Percentiles rank a stretch among this genome's conserved stretches.
Evolutionary conservation across 2,888 invertebrate species (phyloP).

Genomic region (Epinotia brunnichana): DNA sequence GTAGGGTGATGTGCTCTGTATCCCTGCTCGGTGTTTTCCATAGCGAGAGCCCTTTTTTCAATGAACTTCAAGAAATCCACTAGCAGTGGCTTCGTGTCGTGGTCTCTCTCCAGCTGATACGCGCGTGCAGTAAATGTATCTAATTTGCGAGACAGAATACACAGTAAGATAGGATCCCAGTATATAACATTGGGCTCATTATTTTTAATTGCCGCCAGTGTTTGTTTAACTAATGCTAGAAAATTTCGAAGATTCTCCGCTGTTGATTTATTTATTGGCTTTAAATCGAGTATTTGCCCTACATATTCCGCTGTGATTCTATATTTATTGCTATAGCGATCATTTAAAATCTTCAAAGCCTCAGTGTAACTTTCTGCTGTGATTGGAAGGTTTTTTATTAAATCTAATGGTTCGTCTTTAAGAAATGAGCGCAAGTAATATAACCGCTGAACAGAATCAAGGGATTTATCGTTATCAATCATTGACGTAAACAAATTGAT

Average conservation of each 20-base stretch:
- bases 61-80: conserved; percentile 34
- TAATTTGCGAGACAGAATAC: conserved; percentile 46
- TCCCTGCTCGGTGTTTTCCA: conserved; percentile 35
- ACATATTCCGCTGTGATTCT: conserved; percentile 41
- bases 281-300: conserved; percentile 33
- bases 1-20: not conserved
- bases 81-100: conserved; percentile 1
- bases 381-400: conserved; percentile 45
- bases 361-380: conserved; percentile 36
- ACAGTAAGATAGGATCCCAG: conserved; percentile 45
- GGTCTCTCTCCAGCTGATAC: conserved; percentile 42
- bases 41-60: conserved; percentile 40
- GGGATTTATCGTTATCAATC: conserved; percentile 28
- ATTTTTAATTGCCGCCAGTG: conserved; percentile 43
- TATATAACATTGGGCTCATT: conserved; percentile 12
- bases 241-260: conserved; percentile 36
- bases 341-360: conserved; percentile 34
- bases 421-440: conserved; percentile 42
- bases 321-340: conserved; percentile 41
- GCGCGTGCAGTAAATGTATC: conserved; percentile 37
- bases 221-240: conserved; percentile 40
- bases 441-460: conserved; percentile 40
- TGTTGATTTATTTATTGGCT: conserved; percentile 9
- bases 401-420: conserved; percentile 39
- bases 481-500: conserved; percentile 40